phyloP scores from a whole-genome alignment of 2,888 invertebrate genomes.

The Cheilosia variabilis region DNA sequence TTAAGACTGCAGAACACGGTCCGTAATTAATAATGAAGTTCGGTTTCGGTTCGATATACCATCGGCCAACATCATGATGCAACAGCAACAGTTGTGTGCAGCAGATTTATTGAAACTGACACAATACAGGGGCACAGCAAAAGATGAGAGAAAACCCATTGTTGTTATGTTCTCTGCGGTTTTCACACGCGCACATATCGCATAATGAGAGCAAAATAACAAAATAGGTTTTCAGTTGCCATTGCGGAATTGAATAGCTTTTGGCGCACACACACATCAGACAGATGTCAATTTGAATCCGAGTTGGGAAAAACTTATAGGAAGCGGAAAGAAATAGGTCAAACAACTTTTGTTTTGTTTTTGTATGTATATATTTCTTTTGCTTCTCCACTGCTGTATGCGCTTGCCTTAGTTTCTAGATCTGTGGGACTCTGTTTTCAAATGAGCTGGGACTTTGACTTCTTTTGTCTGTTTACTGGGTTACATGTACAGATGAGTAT shows the following conservation, averaged over 20 bases:
- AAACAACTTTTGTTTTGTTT: constrained; percentile 54
- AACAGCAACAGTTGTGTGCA: constrained; percentile 64
- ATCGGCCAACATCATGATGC: constrained; percentile 43
- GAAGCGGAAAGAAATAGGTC: constrained; percentile 58
- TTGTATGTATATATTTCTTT: background rate
- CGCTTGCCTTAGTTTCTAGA: constrained; percentile 56
- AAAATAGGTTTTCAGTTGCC: constrained; percentile 43
- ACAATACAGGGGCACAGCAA: constrained; percentile 30
- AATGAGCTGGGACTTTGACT: constrained; percentile 33
- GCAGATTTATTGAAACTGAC: constrained; percentile 66
- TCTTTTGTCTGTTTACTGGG: constrained; percentile 51
- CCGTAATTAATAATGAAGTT: constrained; percentile 56
- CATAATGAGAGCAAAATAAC: constrained; percentile 13
- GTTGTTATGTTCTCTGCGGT: constrained; percentile 54
- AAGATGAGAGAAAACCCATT: constrained; percentile 33
- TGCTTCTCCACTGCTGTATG: constrained; percentile 7
- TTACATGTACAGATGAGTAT: constrained; percentile 34
- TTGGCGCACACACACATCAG: constrained; percentile 23
- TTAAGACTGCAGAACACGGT: constrained; percentile 35
- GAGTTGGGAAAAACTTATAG: constrained; percentile 29
- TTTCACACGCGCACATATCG: constrained; percentile 32
- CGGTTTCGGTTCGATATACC: constrained; percentile 54
- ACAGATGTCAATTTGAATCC: constrained; percentile 61
- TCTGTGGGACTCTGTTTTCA: constrained; percentile 34
- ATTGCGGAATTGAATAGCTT: constrained; percentile 62